phyloP scores from a whole-genome alignment of 2,113 vertebrate genomes.

The Psilopsiagon aymara region DNA sequence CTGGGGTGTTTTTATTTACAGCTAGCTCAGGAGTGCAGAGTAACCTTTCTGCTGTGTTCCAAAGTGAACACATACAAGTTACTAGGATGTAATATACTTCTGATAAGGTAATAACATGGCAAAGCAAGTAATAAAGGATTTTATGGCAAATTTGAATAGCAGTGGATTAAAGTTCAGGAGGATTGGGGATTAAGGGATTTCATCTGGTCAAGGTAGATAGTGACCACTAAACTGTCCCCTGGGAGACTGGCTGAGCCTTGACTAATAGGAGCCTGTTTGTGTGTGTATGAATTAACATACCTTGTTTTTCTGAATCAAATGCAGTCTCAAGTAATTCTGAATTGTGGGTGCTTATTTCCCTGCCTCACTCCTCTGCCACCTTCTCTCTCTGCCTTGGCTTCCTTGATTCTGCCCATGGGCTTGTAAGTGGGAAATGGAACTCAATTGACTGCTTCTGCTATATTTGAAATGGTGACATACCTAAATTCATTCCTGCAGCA shows the following conservation, averaged over 20 bases:
- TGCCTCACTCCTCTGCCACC: not conserved
- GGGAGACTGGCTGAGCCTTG: conserved; percentile 4
- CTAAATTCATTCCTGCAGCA: not conserved
- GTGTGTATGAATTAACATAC: not conserved
- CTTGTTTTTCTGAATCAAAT: not conserved
- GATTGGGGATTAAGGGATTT: not conserved
- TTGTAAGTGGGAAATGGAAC: not conserved
- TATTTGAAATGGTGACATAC: conserved; percentile 15
- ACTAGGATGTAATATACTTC: not conserved
- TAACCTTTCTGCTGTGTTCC: not conserved
- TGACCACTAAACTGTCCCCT: conserved; percentile 3
- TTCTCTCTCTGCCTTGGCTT: not conserved
- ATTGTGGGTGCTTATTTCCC: not conserved
- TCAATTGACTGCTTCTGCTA: not conserved
- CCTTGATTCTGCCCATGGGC: not conserved
- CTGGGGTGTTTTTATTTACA: not conserved
- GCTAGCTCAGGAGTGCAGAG: not conserved
- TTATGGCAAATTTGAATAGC: conserved; percentile 34
- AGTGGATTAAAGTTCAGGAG: conserved; percentile 5
- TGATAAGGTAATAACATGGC: conserved; percentile 20
- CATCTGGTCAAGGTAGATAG: conserved; percentile 21
- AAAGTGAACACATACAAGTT: not conserved
- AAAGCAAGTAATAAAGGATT: conserved; percentile 19
- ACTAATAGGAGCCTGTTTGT: not conserved
- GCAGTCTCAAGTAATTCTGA: not conserved